Percentiles rank a stretch among this genome's conserved stretches.
Conservation (phyloP, 2,888 invertebrate species). For the Conomelus anceps region DNA sequence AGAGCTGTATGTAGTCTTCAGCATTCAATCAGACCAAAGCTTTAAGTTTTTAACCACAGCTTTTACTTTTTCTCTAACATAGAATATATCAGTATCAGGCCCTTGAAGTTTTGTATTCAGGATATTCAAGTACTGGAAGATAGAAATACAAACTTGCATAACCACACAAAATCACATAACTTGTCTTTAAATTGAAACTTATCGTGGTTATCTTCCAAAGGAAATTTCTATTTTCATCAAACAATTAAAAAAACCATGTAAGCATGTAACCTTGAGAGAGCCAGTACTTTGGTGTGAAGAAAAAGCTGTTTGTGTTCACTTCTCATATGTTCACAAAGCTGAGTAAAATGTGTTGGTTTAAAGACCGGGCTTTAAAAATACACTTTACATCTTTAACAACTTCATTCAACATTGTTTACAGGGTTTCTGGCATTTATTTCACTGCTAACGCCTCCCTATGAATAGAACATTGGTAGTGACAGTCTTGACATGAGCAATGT, state of each 20-base stretch:
- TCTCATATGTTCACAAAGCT: slow-evolving; percentile 34
- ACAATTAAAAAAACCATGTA: neutral
- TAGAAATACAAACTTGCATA: slow-evolving; percentile 26
- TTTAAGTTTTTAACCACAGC: slow-evolving; percentile 16
- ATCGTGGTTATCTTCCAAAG: no score
- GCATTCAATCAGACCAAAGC: slow-evolving; percentile 4
- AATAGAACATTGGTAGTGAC: slow-evolving; percentile 31
- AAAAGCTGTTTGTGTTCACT: slow-evolving; percentile 26
- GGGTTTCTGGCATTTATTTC: slow-evolving; percentile 29
- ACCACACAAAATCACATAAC: slow-evolving; percentile 23
- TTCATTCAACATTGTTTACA: slow-evolving; percentile 29
- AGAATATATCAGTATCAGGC: slow-evolving; percentile 15
- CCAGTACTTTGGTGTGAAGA: slow-evolving; percentile 21
- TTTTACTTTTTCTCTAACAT: slow-evolving; percentile 15
- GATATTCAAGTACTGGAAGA: slow-evolving; percentile 29
- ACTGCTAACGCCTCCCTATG: slow-evolving; percentile 30
- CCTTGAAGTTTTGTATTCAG: slow-evolving; percentile 12
- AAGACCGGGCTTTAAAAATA: slow-evolving; percentile 29
- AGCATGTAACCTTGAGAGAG: neutral
- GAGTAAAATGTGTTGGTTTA: slow-evolving; percentile 33
- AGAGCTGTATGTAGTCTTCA: slow-evolving; percentile 2
- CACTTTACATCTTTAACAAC: slow-evolving; percentile 24
- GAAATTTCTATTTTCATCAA: no score
- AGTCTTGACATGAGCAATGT: slow-evolving; percentile 29
- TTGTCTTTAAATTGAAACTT: no score